Evolutionary conservation across 2,797 vertebrate genomes (phyloP).

Genomic region (Typhlichthys eigenmanni): DNA sequence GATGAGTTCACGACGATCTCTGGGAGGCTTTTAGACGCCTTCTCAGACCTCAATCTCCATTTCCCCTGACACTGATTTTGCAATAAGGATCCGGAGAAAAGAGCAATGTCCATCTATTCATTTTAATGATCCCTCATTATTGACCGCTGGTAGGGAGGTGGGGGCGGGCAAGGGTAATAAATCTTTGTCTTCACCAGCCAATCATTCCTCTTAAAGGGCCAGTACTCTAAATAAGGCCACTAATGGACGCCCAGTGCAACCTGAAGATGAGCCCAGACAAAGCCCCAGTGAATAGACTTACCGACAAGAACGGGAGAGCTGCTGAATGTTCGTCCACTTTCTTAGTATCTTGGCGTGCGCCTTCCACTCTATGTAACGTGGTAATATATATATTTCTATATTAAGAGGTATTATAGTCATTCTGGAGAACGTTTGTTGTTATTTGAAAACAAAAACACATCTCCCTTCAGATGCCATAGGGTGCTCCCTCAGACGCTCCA

Average conservation of each 20-base stretch:
- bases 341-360: conserved; percentile 10
- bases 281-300: conserved; percentile 56
- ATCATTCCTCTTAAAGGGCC: conserved; percentile 80
- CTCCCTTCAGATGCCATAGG: too few relatives aligned
- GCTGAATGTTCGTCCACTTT: conserved; percentile 26
- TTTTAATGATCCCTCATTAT: conserved; percentile 85
- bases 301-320: conserved; percentile 37
- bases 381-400: background rate
- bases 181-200: conserved; percentile 79
- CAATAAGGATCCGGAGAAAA: conserved; percentile 82
- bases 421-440: too few relatives aligned
- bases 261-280: conserved; percentile 64
- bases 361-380: background rate
- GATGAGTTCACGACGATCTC: conserved; percentile 80
- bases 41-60: conserved; percentile 79
- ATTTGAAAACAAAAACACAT: too few relatives aligned
- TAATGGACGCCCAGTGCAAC: conserved; percentile 79
- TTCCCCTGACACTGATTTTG: conserved; percentile 83
- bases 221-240: conserved; percentile 79
- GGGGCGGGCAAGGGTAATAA: conserved; percentile 80
- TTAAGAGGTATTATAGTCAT: too few relatives aligned
- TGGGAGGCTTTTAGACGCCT: conserved; percentile 82
- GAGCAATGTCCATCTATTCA: conserved; percentile 84
- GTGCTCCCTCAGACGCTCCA: too few relatives aligned
- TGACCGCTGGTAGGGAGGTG: conserved; percentile 77